These are phyloP conservation scores for Danio tinwini DNA, from an alignment of 2,797 vertebrate genomes.

Conservation along the genomic window DNA sequence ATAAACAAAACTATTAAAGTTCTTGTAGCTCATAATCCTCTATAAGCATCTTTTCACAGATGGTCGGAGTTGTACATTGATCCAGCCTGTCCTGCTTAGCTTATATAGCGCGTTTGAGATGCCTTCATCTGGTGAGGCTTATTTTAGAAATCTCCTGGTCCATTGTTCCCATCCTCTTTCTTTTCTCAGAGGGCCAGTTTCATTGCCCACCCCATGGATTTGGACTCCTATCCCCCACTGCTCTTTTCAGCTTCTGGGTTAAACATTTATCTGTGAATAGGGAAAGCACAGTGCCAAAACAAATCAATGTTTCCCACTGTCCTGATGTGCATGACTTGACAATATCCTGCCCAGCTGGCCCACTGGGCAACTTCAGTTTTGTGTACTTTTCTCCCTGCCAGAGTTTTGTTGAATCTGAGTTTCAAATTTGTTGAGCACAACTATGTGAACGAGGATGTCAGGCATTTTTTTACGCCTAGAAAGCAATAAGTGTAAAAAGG, in stretches of 20 bases:
- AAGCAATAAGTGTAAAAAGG: background rate
- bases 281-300: slow-evolving; percentile 71
- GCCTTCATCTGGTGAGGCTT: slow-evolving; percentile 68
- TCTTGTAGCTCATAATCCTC: slow-evolving; percentile 26
- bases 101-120: slow-evolving; percentile 47
- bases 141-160: slow-evolving; percentile 72
- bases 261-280: slow-evolving; percentile 86
- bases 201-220: slow-evolving; percentile 70
- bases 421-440: slow-evolving; percentile 13
- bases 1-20: slow-evolving; percentile 25
- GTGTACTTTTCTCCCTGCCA: slow-evolving; percentile 39
- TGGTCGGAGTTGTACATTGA: slow-evolving; percentile 32
- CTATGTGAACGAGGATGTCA: background rate
- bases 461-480: slow-evolving; percentile 1
- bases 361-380: slow-evolving; percentile 42
- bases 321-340: slow-evolving; percentile 63
- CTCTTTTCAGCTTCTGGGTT: slow-evolving; percentile 80
- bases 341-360: slow-evolving; percentile 54
- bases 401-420: slow-evolving; percentile 22
- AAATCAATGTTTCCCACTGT: slow-evolving; percentile 72
- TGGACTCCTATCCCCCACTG: slow-evolving; percentile 75
- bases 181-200: slow-evolving; percentile 69
- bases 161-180: slow-evolving; percentile 70
- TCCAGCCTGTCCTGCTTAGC: slow-evolving; percentile 30
- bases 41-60: slow-evolving; percentile 31